Conservation (phyloP, 2,113 vertebrate genomes). For the Marcusenius ussheri region DNA sequence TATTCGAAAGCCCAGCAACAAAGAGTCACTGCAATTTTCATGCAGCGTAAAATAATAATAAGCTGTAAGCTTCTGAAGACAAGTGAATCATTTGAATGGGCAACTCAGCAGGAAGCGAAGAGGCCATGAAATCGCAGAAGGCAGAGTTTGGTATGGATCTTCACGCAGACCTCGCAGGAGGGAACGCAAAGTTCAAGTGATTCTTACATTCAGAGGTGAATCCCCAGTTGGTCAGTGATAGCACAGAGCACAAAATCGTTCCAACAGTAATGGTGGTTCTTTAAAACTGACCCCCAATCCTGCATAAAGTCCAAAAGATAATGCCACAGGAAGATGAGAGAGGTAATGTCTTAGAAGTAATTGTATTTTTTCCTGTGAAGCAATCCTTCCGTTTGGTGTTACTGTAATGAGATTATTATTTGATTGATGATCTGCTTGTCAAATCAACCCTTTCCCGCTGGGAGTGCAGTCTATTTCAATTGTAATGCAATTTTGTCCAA, state of each 20-base stretch:
- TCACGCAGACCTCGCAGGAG: background rate
- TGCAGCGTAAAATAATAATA: conserved; percentile 2
- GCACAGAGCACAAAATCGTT: background rate
- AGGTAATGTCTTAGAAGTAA: background rate
- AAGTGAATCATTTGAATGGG: background rate
- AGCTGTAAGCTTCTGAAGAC: background rate
- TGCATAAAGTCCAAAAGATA: background rate
- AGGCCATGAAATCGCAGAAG: background rate
- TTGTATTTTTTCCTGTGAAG: conserved; percentile 43
- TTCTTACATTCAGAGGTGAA: background rate
- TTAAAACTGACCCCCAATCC: background rate
- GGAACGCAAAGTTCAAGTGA: background rate
- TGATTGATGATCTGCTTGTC: conserved; percentile 45
- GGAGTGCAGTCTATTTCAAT: conserved; percentile 28
- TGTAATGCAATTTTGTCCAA: conserved; percentile 32
- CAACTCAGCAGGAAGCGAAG: background rate
- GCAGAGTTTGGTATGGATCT: background rate
- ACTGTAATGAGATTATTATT: conserved; percentile 52
- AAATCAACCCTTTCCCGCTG: conserved; percentile 29
- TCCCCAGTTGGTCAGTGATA: background rate
- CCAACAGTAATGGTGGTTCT: background rate
- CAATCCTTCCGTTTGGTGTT: conserved; percentile 40
- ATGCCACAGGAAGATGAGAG: background rate
- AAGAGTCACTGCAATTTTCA: background rate
- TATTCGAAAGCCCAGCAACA: background rate